Evolutionary conservation across 2,113 vertebrate species (phyloP), one percentile per base, ranked within the genome.

Genomic region (Hemibagrus wyckioides): DNA sequence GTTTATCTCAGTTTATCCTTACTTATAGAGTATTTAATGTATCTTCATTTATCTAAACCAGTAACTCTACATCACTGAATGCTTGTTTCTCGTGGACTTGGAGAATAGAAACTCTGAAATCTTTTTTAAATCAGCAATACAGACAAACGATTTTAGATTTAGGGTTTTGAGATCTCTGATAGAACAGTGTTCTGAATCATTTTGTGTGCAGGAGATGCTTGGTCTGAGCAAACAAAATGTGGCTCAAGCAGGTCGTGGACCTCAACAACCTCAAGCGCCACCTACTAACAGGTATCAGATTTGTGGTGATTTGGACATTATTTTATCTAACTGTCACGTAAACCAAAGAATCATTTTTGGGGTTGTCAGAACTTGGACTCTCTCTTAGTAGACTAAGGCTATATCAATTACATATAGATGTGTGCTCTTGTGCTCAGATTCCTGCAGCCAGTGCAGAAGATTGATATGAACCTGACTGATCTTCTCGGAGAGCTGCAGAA

Each of bases 391-490:
- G 23, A 28, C 36, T 33, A 75, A 61, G 23, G 15, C 13, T 79
- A 33, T 77, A 80, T n/a, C 23, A 79, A 13, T 61, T 23, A 79
- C n/a, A 50, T 21, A 15, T 33, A 23, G 5, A 21, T 80, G 23
- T 2, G 36, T 84, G 23, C 5, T 54, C 21, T 36, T 90, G 54
- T 85, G 23, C 30, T 3, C 89, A 99, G 98, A 93, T 99, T 99
- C 90, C 95, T 99, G 86, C 97, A 99, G 71, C 97, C 97, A 9
- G 97, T 99, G 69, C 98, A 99, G 95, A 99, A 99, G 91, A 96
- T 99, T 50, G 98, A 99, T 92, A 99, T 99, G 98, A 99, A 99
- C 93, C 96, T 99, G 84, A 99, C 98, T 0, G 98, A 99, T 94
- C 97, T 99, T 86, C 87, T 99, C 94, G 97, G 98, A 91, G 98